Base-by-base conservation (phyloP, 2,888 invertebrate species). In the Agrotis segetum region DNA sequence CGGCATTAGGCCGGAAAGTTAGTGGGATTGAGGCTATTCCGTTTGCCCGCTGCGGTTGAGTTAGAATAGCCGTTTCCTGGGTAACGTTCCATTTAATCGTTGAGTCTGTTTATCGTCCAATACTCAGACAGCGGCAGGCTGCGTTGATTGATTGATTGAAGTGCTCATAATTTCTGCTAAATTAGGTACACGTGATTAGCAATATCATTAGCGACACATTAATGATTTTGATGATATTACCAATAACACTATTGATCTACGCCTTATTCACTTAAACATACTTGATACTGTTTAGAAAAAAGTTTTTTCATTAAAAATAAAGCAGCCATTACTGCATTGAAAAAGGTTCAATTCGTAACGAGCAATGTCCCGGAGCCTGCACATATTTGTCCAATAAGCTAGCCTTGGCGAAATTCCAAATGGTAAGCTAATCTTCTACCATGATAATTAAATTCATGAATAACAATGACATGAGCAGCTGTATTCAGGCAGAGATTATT, bases 1-100 rank as follows among this genome's bases (percentile, higher is more conserved):
- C 14, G 44, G 64, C 46, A 72, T 71, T 82, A 73, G 50, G 44
- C 40, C 69, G 74, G 53, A 72, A 74, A 74, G 55, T 77, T 73
- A 50, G 70, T 66, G 40, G 71, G 44, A 72, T 70, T 83, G 74
- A 62, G 61, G 56, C 56, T 60, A 74, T 80, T 67, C 19, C 24
- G 53, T 47, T 49, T 60, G 47, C 59, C 21, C 56, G 59, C 68
- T 61, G 24, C 59, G 53, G 13, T 40, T 60, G 53, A 72, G 61
- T 73, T 72, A 58, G 55, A 60, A 76, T 63, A 44, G 47, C 65
- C 49, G 34, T 58, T 69, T 65, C 55, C 50, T 64, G 52, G 16
- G 21, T 59, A 71, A 81, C 65, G 62, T 62, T 21, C 68, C 67
- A 59, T 44, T 67, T 46, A 67, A 76, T 79, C 71, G 62, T 44